phyloP scores from a whole-genome alignment of 2,797 vertebrate genomes.

The Anas bahamensis region DNA sequence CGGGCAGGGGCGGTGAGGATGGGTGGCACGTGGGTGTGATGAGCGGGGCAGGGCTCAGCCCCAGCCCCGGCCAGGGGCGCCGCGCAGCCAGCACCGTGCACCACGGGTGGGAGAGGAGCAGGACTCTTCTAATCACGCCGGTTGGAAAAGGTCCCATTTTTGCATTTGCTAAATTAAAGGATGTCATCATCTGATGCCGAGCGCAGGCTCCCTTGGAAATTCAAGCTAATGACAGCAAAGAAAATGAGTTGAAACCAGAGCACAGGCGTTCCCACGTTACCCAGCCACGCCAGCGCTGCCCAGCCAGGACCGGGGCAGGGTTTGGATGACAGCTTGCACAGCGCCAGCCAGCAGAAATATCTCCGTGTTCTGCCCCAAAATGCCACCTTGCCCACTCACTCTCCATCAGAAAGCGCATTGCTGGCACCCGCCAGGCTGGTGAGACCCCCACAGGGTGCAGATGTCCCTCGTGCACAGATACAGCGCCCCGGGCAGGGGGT shows the following conservation, averaged over 20 bases:
- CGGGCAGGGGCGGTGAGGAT: neutral
- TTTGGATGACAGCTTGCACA: neutral
- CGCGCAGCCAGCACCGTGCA: neutral
- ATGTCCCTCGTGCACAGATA: neutral
- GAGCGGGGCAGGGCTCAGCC: slow-evolving; percentile 44
- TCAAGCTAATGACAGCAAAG: slow-evolving; percentile 22
- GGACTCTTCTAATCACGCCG: neutral
- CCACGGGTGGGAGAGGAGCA: neutral
- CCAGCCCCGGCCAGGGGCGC: neutral
- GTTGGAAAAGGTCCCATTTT: slow-evolving; percentile 44
- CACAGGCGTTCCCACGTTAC: neutral
- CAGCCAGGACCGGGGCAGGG: neutral
- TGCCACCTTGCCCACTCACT: neutral
- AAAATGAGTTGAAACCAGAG: slow-evolving; percentile 46
- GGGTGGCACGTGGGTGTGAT: slow-evolving; percentile 18
- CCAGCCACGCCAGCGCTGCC: neutral
- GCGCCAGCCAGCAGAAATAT: neutral
- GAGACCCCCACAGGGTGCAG: neutral
- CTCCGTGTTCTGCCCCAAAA: neutral
- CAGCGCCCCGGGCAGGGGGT: neutral
- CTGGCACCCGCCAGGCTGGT: neutral
- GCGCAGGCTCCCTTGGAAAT: slow-evolving; percentile 44
- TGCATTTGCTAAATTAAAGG: slow-evolving; percentile 59
- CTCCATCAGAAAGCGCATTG: neutral
- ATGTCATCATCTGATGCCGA: slow-evolving; percentile 19